Conservation (phyloP, 2,888 invertebrate species). For the Phyllotreta striolata region DNA sequence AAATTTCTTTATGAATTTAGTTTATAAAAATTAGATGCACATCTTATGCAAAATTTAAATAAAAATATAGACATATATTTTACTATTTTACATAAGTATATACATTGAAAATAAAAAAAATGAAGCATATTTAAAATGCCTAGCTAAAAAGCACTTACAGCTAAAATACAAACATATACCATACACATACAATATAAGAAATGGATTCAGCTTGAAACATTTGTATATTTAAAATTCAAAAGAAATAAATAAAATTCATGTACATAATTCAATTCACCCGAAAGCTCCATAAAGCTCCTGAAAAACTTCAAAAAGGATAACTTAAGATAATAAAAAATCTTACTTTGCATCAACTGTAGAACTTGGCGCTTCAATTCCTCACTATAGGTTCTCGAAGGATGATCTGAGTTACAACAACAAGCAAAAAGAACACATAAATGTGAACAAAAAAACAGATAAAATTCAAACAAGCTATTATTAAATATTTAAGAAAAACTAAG, state of each 20-base stretch:
- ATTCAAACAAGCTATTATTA: background rate
- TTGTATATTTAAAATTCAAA: slow-evolving; percentile 3
- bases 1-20: no score
- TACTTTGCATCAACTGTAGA: slow-evolving; percentile 58
- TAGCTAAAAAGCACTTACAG: no score
- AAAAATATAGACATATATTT: no score
- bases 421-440: slow-evolving; percentile 45
- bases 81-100: no score
- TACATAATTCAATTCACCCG: slow-evolving; percentile 3
- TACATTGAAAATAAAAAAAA: no score
- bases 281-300: slow-evolving; percentile 9
- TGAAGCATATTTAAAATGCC: no score
- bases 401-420: slow-evolving; percentile 51
- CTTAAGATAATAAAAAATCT: slow-evolving; percentile 48
- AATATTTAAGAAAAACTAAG: slow-evolving; percentile 28
- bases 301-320: slow-evolving; percentile 15
- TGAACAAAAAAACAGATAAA: slow-evolving; percentile 36
- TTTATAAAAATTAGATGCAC: no score
- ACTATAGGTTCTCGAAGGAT: slow-evolving; percentile 58
- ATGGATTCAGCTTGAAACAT: slow-evolving; percentile 51
- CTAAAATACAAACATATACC: no score
- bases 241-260: slow-evolving; percentile 10
- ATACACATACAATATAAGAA: slow-evolving; percentile 20
- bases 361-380: slow-evolving; percentile 58
- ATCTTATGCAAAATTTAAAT: no score